Evolutionary conservation across 2,797 vertebrate genomes (phyloP), one percentile per base, ranked within the genome.

Genomic region (Pagetopsis macropterus): DNA sequence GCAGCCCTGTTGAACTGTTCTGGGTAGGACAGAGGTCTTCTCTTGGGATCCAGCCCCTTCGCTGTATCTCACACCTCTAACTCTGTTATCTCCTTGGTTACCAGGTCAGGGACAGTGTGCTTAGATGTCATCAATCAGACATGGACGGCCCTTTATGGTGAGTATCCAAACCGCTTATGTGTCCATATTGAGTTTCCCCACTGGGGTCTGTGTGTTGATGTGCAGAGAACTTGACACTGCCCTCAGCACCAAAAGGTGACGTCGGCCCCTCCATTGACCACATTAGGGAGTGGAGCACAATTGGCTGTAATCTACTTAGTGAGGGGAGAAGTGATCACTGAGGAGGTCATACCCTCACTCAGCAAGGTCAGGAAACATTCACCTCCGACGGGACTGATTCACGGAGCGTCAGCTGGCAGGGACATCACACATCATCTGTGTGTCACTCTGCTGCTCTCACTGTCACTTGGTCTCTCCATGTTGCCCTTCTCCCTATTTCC

Each of bases 61-160:
- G 23, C 27, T 27, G 4, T 27, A 27, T 27, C 54, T 43, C 7
- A 9, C 21, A n/a, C 33, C 56, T 57, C 19, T 65, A 27, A 83
- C 65, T 45, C 51, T 33, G 48, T 76, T 78, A 70, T 76, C 74
- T 40, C 61, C 73, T 85, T 4, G 8, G 9, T 62, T 77, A 85
- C 88, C 81, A 98, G 97, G 94, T 98, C 97, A 93, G 97, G 97
- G 91, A 98, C 97, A 27, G 97, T 98, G 87, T 98, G 97, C 96
- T 95, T 98, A 96, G 97, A 98, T 95, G 97, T 98, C 91, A 98
- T 98, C 94, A 98, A 98, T 94, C 97, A 98, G 91, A 98, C 97
- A 71, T 98, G 97, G 97, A 98, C 97, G 90, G 97, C 97, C 89
- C 96, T 98, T 79, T 98, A 98, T 10, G 97, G 97, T 98, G 79